These are phyloP conservation scores for Synanthedon formicaeformis DNA, from an alignment of 2,888 invertebrate genomes.

Conservation along the genomic window DNA sequence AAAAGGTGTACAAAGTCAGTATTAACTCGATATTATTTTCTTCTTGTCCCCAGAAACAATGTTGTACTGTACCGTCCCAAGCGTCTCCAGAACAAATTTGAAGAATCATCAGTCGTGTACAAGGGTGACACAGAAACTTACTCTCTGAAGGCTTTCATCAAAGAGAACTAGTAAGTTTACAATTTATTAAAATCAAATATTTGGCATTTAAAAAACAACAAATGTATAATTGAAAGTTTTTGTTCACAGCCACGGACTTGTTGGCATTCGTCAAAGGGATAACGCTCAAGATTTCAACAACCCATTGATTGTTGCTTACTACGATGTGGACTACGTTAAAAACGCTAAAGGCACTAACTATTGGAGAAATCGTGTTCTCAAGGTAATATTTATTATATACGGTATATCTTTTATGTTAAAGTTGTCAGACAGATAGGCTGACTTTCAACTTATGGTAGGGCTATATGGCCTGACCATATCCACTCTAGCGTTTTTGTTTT, in stretches of 20 bases:
- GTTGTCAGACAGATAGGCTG: too few relatives aligned
- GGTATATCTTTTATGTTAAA: too few relatives aligned
- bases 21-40: not conserved
- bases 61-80: conserved; percentile 92
- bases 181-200: too few relatives aligned
- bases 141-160: conserved; percentile 85
- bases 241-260: conserved; percentile 84
- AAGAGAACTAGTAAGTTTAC: conserved; percentile 83
- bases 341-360: conserved; percentile 99
- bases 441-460: too few relatives aligned
- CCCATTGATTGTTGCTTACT: conserved; percentile 93
- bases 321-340: conserved; percentile 94
- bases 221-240: not conserved
- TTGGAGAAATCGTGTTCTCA: conserved; percentile 97
- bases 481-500: too few relatives aligned
- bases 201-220: not conserved
- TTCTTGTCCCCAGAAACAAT: conserved; percentile 72
- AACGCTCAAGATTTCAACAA: conserved; percentile 87
- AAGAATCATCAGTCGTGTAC: conserved; percentile 80
- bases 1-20: too few relatives aligned
- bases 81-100: conserved; percentile 93
- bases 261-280: conserved; percentile 89
- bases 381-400: conserved; percentile 55
- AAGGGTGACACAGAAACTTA: conserved; percentile 76
- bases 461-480: too few relatives aligned